These are phyloP conservation scores for Chrysodeixis includens DNA, from an alignment of 2,888 invertebrate genomes.

Conservation along the genomic window DNA sequence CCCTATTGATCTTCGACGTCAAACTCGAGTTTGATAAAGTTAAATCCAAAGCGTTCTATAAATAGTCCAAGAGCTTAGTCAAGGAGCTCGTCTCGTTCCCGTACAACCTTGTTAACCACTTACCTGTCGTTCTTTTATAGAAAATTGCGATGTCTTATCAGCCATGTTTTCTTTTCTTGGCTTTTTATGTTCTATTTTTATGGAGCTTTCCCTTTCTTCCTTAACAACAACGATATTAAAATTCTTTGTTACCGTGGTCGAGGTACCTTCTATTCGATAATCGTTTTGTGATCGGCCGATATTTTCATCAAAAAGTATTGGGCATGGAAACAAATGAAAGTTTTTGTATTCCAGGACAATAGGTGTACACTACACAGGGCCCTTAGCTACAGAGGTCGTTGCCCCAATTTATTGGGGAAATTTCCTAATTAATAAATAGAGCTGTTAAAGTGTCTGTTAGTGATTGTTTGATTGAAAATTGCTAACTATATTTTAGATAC, in stretches of 20 bases:
- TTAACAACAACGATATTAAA: neutral
- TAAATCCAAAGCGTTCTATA: conserved; percentile 36
- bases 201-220: neutral
- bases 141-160: conserved; percentile 22
- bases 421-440: too few species aligned
- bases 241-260: neutral
- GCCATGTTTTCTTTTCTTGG: conserved; percentile 9
- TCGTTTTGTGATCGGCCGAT: neutral
- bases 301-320: neutral
- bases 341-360: conserved; percentile 22
- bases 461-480: too few species aligned
- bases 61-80: conserved; percentile 26
- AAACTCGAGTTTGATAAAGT: conserved; percentile 8
- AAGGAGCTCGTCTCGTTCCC: conserved; percentile 12
- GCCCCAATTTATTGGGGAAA: too few species aligned
- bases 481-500: too few species aligned
- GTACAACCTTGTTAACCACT: conserved; percentile 37
- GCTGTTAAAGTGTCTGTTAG: too few species aligned
- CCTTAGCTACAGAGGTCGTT: conserved; percentile 12
- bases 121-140: conserved; percentile 32
- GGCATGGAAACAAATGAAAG: conserved; percentile 25
- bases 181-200: conserved; percentile 13
- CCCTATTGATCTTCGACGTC: neutral
- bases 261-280: neutral
- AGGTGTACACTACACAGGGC: conserved; percentile 36